phyloP scores from a whole-genome alignment of 2,797 vertebrate genomes.

The Sparidentex hasta region DNA sequence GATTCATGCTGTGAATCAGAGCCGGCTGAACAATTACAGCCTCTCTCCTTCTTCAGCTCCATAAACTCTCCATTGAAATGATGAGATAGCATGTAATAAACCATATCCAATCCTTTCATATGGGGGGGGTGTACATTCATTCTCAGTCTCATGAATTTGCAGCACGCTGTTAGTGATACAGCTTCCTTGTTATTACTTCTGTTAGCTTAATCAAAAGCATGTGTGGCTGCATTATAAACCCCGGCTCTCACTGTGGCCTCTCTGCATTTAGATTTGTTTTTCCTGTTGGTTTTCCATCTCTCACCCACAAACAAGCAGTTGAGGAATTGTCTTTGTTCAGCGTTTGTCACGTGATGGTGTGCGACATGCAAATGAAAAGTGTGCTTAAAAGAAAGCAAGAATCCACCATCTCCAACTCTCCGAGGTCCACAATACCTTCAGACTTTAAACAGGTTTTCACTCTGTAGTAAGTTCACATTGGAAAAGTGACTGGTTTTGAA shows the following conservation, averaged over 20 bases:
- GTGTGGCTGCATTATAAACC: slow-evolving; percentile 1
- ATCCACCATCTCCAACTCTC: background rate
- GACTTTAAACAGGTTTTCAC: background rate
- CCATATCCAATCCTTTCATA: slow-evolving; percentile 22
- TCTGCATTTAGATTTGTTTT: background rate
- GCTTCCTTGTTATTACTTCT: slow-evolving; percentile 13
- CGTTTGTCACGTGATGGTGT: background rate
- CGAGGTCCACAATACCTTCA: no score
- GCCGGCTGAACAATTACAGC: slow-evolving; percentile 38
- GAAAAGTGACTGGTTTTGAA: background rate
- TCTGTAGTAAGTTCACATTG: background rate
- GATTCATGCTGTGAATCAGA: slow-evolving; percentile 54
- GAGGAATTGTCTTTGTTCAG: background rate
- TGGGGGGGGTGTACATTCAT: slow-evolving; percentile 1
- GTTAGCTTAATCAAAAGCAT: slow-evolving; percentile 6
- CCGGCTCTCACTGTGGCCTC: background rate
- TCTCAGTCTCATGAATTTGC: slow-evolving; percentile 4
- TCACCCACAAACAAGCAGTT: background rate
- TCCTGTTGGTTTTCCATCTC: background rate
- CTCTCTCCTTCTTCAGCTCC: slow-evolving; percentile 21
- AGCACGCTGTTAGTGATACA: background rate
- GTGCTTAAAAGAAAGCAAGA: background rate
- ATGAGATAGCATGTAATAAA: slow-evolving; percentile 37
- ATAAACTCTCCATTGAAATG: slow-evolving; percentile 35
- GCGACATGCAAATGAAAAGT: slow-evolving; percentile 7